phyloP scores from a whole-genome alignment of 2,888 invertebrate species.

The Metacarcinus magister region DNA sequence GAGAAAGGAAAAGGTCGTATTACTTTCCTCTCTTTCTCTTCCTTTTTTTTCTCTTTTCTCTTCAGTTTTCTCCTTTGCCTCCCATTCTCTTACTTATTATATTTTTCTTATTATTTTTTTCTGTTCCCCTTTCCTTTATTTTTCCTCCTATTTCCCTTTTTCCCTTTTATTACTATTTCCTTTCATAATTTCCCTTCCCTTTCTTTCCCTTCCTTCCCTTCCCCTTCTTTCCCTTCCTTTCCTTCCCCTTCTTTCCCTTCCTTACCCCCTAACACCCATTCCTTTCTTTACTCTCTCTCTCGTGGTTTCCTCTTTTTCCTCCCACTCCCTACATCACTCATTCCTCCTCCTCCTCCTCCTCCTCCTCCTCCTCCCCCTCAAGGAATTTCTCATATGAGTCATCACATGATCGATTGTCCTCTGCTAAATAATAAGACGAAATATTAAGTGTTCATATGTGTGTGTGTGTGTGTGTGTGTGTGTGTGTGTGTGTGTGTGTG shows the following conservation, averaged over 20 bases:
- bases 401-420: background rate
- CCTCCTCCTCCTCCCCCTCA: background rate
- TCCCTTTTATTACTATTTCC: background rate
- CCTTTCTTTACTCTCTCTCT: too few species aligned
- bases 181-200: too few species aligned
- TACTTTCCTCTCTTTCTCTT: background rate
- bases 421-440: background rate
- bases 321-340: background rate
- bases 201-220: too few species aligned
- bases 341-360: background rate
- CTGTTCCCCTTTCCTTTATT: background rate
- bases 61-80: background rate
- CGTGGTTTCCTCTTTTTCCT: background rate
- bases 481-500: too few species aligned
- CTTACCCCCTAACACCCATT: too few species aligned
- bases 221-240: too few species aligned
- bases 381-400: background rate
- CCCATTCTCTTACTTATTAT: background rate
- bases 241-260: too few species aligned
- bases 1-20: background rate
- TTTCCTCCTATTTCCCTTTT: background rate
- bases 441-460: background rate
- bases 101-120: background rate
- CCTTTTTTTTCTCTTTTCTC: background rate
- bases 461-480: too few species aligned